Conservation (phyloP, 2,888 invertebrate species). For the Acholoe squamosa region DNA sequence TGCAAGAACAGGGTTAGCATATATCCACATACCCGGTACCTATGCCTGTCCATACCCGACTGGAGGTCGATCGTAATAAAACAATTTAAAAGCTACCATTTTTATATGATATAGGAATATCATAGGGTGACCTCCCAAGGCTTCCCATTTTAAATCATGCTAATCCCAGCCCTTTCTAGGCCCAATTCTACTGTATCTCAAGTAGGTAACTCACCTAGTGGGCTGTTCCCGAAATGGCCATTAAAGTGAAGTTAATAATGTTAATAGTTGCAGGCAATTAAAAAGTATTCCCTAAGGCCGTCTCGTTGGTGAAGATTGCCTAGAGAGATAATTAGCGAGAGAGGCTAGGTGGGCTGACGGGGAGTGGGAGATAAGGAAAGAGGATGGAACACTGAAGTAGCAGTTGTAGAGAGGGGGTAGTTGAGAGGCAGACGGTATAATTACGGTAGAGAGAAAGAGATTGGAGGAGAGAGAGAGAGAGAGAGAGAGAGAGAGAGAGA, state of each 20-base stretch:
- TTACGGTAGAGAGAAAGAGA: neutral
- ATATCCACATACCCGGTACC: no score
- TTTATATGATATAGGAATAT: no score
- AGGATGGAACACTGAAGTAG: neutral
- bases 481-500: neutral
- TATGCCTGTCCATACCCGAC: no score
- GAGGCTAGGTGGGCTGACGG: neutral
- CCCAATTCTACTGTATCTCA: no score
- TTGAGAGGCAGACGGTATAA: neutral
- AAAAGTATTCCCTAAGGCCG: neutral
- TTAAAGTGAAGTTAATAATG: conserved; percentile 17
- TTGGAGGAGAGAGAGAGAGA: conserved; percentile 1
- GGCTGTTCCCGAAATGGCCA: conserved; percentile 5
- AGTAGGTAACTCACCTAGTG: neutral
- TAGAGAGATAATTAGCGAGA: neutral
- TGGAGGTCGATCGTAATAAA: no score
- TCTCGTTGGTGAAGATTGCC: neutral
- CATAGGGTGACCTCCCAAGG: no score
- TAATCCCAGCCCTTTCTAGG: no score
- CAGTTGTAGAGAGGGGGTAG: neutral
- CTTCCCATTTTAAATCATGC: no score
- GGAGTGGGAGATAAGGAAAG: conserved; percentile 10
- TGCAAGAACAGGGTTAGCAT: no score
- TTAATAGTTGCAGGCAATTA: conserved; percentile 13
- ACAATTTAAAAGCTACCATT: no score